These are phyloP conservation scores for Agrochola circellaris DNA, from an alignment of 2,888 invertebrate species.

Conservation along the genomic window DNA sequence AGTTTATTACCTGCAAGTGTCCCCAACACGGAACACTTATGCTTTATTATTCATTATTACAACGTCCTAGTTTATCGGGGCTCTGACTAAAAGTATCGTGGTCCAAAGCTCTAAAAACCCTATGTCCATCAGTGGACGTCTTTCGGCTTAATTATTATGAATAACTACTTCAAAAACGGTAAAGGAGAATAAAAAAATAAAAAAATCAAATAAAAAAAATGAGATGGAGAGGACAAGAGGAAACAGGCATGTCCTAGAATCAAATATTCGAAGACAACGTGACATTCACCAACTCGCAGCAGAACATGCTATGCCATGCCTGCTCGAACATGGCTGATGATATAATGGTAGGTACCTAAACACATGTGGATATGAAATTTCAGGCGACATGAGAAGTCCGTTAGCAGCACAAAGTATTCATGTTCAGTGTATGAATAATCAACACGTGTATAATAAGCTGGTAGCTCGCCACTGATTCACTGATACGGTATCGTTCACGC, in stretches of 20 bases:
- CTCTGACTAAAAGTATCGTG: not conserved
- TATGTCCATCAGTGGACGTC: too few species aligned
- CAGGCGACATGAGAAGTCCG: not conserved
- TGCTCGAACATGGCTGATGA: not conserved
- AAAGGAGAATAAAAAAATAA: too few species aligned
- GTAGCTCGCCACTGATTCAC: not conserved
- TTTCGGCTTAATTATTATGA: not conserved
- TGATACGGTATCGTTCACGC: slow-evolving; percentile 41
- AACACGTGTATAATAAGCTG: slow-evolving; percentile 11
- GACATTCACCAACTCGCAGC: not conserved
- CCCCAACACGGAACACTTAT: not conserved
- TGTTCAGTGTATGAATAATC: not conserved
- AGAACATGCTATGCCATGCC: too few species aligned
- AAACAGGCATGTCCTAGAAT: not conserved
- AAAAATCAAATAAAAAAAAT: too few species aligned
- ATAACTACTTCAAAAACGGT: not conserved
- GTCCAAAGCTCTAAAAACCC: not conserved
- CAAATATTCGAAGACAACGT: not conserved
- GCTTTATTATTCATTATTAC: slow-evolving; percentile 2
- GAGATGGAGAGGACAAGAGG: too few species aligned
- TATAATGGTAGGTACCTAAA: not conserved
- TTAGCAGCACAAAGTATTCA: not conserved
- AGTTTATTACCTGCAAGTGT: slow-evolving; percentile 16
- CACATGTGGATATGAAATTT: not conserved
- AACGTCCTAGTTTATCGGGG: not conserved